Conservation (phyloP, 2,888 invertebrate species). For the Pegoplata infirma region DNA sequence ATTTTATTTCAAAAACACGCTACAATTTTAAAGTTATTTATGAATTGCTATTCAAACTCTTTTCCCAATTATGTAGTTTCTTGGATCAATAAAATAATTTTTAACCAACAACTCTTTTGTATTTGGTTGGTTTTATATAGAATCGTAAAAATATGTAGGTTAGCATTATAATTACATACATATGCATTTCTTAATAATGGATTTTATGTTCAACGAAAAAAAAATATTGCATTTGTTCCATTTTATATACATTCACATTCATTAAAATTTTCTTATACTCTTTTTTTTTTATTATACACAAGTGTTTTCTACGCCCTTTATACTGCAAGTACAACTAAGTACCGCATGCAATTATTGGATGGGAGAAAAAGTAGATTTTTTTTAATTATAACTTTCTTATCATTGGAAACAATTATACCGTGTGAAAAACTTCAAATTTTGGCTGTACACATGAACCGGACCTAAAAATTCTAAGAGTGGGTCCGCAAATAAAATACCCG, state of each 20-base stretch:
- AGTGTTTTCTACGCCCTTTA: slow-evolving; percentile 5
- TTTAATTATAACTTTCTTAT: too few species aligned
- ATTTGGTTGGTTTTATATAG: background rate
- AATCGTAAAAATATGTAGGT: slow-evolving; percentile 40
- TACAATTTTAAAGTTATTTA: too few species aligned
- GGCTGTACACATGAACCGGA: too few species aligned
- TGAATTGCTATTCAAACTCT: too few species aligned
- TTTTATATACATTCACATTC: slow-evolving; percentile 37
- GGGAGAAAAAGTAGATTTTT: background rate
- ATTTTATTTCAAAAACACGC: too few species aligned
- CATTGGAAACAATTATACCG: too few species aligned
- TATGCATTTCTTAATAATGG: slow-evolving; percentile 22
- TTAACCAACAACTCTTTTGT: background rate
- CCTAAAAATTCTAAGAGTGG: too few species aligned
- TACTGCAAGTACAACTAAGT: background rate
- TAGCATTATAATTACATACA: slow-evolving; percentile 48
- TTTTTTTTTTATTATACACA: slow-evolving; percentile 35
- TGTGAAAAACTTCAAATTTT: too few species aligned
- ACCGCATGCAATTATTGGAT: background rate
- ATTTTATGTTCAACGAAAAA: background rate
- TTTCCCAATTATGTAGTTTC: too few species aligned
- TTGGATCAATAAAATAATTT: background rate
- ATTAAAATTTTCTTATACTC: slow-evolving; percentile 49
- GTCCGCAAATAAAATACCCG: too few species aligned
- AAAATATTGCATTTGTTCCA: slow-evolving; percentile 44